A percentile compares a stretch with the other conserved stretches of the same genome.
Conservation (phyloP, 2,888 invertebrate species). For the Cephonodes hylas region DNA sequence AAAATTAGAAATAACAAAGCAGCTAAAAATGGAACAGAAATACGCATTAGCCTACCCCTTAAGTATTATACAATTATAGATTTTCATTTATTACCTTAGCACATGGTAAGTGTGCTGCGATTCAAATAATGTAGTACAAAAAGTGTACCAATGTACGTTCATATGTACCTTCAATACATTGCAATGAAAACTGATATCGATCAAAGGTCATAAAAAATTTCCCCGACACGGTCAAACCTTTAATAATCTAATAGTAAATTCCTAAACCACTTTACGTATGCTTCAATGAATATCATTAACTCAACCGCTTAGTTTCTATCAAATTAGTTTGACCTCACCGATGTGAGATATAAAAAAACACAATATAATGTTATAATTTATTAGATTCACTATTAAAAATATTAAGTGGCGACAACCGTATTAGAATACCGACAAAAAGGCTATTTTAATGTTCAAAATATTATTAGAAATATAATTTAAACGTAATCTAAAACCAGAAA, state of each 20-base stretch:
- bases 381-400: conserved; percentile 9
- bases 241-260: conserved; percentile 48
- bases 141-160: too few species aligned
- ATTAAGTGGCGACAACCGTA: conserved; percentile 10
- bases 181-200: too few species aligned
- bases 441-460: conserved; percentile 7
- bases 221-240: conserved; percentile 8
- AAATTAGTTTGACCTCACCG: conserved; percentile 14
- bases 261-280: conserved; percentile 40
- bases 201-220: neutral
- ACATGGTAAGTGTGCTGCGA: too few species aligned
- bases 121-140: too few species aligned
- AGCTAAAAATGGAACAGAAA: too few species aligned
- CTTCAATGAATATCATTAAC: conserved; percentile 51
- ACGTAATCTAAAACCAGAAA: neutral
- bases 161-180: too few species aligned
- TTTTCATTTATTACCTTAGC: too few species aligned
- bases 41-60: too few species aligned
- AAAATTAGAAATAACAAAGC: too few species aligned
- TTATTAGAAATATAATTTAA: neutral
- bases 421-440: conserved; percentile 9
- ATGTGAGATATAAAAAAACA: conserved; percentile 6
- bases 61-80: too few species aligned
- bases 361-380: conserved; percentile 14
- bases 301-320: conserved; percentile 6